Base-by-base conservation (phyloP, 2,797 vertebrate genomes). In the Ctenochaetus hawaiiensis region DNA sequence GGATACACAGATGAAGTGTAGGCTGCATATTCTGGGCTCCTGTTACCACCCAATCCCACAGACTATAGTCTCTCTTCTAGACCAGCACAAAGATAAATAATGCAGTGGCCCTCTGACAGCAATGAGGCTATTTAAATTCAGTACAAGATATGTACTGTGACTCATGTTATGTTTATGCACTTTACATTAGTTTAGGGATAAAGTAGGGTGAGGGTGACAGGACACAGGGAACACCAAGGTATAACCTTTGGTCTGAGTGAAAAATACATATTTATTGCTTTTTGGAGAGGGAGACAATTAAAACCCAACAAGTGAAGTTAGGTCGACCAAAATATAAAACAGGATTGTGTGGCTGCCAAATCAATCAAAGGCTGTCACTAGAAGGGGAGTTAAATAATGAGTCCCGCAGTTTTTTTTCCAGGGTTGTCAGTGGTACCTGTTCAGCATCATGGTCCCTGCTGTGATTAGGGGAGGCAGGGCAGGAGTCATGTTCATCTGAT, bases 401-500 rank as follows among this genome's bases (percentile, higher is more conserved):
- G 30, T 16, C 71, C 0, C 37, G 23, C 14, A 6, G 11, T n/a
- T 60, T 64, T 7, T 34, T 60, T 64, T 7, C 13, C 1, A 14
- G 61, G 13, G 14, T 2, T 1, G 11, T 72, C 53, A 54, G 47
- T 1, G 48, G 75, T 95, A 95, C 95, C 94, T 96, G 89, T 14
- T 90, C 87, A 45, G 56, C 78, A 71, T 87, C 79, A 71, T 69
- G 74, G 7, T 80, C 86, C 45, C 75, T 82, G 74, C 81, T 78
- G 45, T 80, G 90, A 76, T 88, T 89, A 41, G 94, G 92, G 26
- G 93, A 90, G 14, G 75, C 75, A 43, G 92, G 91, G 72, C 74
- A 60, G 43, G 86, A 93, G 81, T 92, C 88, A 52, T 87, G 93
- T 80, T 94, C 94, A 0, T 95, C 94, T 62, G 93, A 91, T 7